Conservation (phyloP, 2,888 invertebrate genomes). For the Petrolisthes manimaculis region DNA sequence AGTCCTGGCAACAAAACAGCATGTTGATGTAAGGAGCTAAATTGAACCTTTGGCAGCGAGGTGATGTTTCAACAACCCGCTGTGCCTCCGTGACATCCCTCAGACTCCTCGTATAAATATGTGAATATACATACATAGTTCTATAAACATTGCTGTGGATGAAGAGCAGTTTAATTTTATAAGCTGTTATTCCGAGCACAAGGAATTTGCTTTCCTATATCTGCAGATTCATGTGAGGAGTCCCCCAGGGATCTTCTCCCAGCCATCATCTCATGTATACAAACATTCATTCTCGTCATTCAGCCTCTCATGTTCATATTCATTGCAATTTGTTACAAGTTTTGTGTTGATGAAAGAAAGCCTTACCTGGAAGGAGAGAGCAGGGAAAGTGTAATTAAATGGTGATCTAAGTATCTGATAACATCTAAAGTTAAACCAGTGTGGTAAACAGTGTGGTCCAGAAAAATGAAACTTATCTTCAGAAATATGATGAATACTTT, state of each 20-base stretch:
- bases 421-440: too few relatives aligned
- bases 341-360: neutral
- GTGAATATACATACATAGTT: conserved; percentile 8
- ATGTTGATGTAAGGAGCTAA: too few relatives aligned
- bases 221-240: neutral
- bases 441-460: too few relatives aligned
- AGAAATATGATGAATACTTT: too few relatives aligned
- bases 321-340: neutral
- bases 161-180: conserved; percentile 7
- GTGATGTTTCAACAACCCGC: too few relatives aligned
- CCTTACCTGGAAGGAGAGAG: neutral
- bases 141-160: neutral
- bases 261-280: neutral
- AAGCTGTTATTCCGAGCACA: conserved; percentile 2
- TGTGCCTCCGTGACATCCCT: too few relatives aligned
- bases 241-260: neutral
- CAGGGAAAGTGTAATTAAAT: neutral
- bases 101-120: neutral
- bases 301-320: neutral
- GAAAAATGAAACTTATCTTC: too few relatives aligned
- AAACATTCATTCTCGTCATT: neutral
- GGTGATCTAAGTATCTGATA: neutral
- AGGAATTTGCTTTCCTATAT: conserved; percentile 4
- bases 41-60: too few relatives aligned
- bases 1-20: too few relatives aligned